phyloP scores from a whole-genome alignment of 2,888 invertebrate species.

The Carterocephalus palaemon region DNA sequence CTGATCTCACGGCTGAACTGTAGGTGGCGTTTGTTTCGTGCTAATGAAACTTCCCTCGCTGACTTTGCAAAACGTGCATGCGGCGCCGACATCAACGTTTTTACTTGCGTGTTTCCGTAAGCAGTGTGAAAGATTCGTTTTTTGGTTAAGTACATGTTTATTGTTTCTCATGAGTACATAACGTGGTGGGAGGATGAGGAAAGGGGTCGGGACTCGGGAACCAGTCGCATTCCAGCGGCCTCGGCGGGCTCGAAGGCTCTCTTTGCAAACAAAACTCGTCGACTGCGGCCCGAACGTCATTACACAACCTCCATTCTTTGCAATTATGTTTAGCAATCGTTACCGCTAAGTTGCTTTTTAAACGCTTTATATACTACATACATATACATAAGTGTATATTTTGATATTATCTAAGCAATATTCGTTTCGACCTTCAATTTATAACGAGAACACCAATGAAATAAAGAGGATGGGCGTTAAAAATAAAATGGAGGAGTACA shows the following conservation, averaged over 20 bases:
- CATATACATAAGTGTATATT: too few relatives aligned
- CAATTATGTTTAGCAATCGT: slow-evolving; percentile 12
- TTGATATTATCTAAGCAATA: background rate
- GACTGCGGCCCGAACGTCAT: slow-evolving; percentile 33
- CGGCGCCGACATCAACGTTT: slow-evolving; percentile 1
- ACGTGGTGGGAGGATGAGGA: slow-evolving; percentile 31
- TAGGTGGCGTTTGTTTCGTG: slow-evolving; percentile 49
- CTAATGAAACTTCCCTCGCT: slow-evolving; percentile 37
- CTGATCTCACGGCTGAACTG: slow-evolving; percentile 63
- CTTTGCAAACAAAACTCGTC: slow-evolving; percentile 36
- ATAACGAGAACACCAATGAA: too few relatives aligned
- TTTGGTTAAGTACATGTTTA: slow-evolving; percentile 29
- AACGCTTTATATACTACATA: slow-evolving; percentile 19
- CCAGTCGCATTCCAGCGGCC: slow-evolving; percentile 48
- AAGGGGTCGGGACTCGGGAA: slow-evolving; percentile 37
- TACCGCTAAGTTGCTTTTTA: slow-evolving; percentile 25
- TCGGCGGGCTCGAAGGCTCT: slow-evolving; percentile 34
- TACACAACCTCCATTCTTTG: slow-evolving; percentile 30
- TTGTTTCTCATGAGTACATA: slow-evolving; percentile 42
- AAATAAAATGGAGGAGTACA: too few relatives aligned
- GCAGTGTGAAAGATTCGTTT: slow-evolving; percentile 18
- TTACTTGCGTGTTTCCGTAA: background rate
- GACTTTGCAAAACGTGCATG: slow-evolving; percentile 15
- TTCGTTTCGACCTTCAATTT: background rate
- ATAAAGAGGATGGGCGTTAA: too few relatives aligned